Percentiles rank a stretch among this genome's conserved stretches.
phyloP scores from a whole-genome alignment of 2,113 vertebrate genomes.

The Ia io region DNA sequence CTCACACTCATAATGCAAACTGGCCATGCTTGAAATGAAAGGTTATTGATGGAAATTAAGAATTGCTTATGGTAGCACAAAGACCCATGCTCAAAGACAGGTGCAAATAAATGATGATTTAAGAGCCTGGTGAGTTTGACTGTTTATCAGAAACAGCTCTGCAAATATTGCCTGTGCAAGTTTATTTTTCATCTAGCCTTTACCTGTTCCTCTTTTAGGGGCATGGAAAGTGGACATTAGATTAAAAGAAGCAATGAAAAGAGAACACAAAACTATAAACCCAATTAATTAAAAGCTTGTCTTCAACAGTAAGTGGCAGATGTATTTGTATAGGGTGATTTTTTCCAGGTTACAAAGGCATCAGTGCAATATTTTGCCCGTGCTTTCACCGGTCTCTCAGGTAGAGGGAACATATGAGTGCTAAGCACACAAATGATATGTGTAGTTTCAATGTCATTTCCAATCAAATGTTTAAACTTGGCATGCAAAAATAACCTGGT shows the following conservation, averaged over 20 bases:
- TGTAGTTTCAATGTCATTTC: constrained; percentile 28
- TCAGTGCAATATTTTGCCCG: background rate
- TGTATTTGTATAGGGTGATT: constrained; percentile 68
- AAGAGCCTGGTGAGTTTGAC: constrained; percentile 14
- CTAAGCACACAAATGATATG: constrained; percentile 44
- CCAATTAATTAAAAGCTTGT: constrained; percentile 62
- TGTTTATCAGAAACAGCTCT: constrained; percentile 47
- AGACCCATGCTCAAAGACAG: constrained; percentile 11
- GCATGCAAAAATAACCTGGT: constrained; percentile 48
- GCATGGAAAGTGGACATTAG: constrained; percentile 54
- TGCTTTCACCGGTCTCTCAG: constrained; percentile 16
- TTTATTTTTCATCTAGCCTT: constrained; percentile 55
- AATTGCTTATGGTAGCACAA: constrained; percentile 58
- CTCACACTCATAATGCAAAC: constrained; percentile 42
- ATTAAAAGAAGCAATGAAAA: constrained; percentile 61
- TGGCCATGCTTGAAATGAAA: constrained; percentile 42
- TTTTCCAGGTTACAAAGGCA: constrained; percentile 50
- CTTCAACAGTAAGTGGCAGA: constrained; percentile 50
- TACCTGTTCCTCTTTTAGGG: constrained; percentile 42
- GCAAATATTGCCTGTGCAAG: constrained; percentile 33
- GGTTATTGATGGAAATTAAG: constrained; percentile 67
- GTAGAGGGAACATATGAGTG: constrained; percentile 49
- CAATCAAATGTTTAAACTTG: constrained; percentile 59
- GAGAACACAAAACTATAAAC: constrained; percentile 54
- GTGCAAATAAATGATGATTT: constrained; percentile 49